These are phyloP conservation scores for Enteromius viviparus DNA, from an alignment of 2,797 vertebrate genomes.

Conservation along the genomic window DNA sequence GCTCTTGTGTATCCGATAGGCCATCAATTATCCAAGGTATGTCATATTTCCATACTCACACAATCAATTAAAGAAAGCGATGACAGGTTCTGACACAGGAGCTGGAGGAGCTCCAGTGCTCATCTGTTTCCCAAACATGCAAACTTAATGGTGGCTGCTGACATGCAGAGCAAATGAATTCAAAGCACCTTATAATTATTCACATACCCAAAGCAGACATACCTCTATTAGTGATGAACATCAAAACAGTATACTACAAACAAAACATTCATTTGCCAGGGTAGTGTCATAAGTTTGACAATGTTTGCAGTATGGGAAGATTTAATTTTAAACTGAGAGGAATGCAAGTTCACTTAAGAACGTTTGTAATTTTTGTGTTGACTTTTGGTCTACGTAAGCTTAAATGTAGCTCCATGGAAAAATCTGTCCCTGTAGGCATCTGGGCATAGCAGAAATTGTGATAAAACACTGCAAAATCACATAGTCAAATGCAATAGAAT, in stretches of 20 bases:
- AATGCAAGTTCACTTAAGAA: neutral
- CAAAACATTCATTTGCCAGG: slow-evolving; percentile 8
- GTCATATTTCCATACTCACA: slow-evolving; percentile 36
- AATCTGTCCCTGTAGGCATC: slow-evolving; percentile 37
- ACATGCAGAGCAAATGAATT: slow-evolving; percentile 4
- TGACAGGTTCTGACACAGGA: slow-evolving; percentile 35
- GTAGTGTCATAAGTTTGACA: neutral
- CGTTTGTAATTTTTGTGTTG: slow-evolving; percentile 17
- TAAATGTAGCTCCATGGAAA: slow-evolving; percentile 19
- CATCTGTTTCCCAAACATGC: slow-evolving; percentile 37
- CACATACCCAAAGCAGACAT: slow-evolving; percentile 11
- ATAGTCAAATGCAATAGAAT: slow-evolving; percentile 51
- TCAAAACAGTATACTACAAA: slow-evolving; percentile 12
- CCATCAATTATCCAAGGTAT: neutral
- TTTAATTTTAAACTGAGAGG: neutral
- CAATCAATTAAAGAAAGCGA: slow-evolving; percentile 23
- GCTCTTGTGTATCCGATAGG: neutral
- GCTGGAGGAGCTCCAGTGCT: slow-evolving; percentile 4
- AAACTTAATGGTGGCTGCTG: slow-evolving; percentile 19
- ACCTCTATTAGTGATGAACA: slow-evolving; percentile 7
- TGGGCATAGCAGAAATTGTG: slow-evolving; percentile 32
- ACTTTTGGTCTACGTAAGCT: neutral
- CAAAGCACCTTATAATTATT: slow-evolving; percentile 29
- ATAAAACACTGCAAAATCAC: slow-evolving; percentile 50
- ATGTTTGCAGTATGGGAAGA: slow-evolving; percentile 7